phyloP scores from a whole-genome alignment of 2,113 vertebrate species.

The Onychorhynchus coronatus region DNA sequence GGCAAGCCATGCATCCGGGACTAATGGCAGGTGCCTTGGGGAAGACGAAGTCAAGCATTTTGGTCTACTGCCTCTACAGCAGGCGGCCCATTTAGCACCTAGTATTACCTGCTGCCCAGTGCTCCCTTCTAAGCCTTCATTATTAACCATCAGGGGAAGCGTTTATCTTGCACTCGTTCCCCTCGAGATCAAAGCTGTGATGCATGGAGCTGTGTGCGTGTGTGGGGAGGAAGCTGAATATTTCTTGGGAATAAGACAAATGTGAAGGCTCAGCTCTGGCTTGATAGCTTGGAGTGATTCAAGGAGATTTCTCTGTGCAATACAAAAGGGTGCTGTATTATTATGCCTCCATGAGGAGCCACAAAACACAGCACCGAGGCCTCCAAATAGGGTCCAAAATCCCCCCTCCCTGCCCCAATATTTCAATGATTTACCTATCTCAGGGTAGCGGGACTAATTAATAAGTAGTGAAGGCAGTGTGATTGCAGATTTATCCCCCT shows the following conservation, averaged over 20 bases:
- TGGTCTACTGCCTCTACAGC: background rate
- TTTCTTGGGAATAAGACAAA: background rate
- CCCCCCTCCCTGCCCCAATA: background rate
- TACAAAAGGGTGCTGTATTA: background rate
- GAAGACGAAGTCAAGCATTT: background rate
- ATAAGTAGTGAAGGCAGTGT: fast-evolving
- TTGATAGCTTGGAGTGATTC: background rate
- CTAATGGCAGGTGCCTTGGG: background rate
- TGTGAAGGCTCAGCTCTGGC: background rate
- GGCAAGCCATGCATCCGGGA: background rate
- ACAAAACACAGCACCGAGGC: background rate
- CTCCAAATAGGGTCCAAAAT: background rate
- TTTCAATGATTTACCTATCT: background rate
- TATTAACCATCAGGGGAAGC: background rate
- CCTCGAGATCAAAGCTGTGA: background rate
- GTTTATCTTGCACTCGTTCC: background rate
- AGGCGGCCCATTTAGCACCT: background rate
- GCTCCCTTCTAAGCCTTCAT: background rate
- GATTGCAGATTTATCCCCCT: background rate
- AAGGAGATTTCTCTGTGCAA: background rate
- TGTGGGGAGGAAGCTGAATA: background rate
- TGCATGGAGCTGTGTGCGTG: no score
- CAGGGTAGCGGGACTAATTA: background rate
- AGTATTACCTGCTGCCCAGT: background rate
- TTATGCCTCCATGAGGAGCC: background rate